Base-by-base conservation (phyloP, 2,113 vertebrate genomes). In the Cynopterus brachyotis region DNA sequence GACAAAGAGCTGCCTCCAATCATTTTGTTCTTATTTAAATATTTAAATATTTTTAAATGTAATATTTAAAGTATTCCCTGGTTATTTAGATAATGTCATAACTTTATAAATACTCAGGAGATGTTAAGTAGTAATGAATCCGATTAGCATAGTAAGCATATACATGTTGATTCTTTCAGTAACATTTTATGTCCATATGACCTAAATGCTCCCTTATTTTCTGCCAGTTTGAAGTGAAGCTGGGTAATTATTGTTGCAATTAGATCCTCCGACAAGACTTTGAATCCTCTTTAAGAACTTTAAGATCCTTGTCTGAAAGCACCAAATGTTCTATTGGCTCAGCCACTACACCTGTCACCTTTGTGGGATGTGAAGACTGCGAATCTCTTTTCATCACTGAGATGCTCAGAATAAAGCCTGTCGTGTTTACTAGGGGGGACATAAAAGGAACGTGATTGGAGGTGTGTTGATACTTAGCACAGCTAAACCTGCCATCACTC, bases 371-470 rank as follows among this genome's bases (percentile, higher is more conserved):
- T 67, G 42, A 94, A 84, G 40, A 62, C 42, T 20, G 26, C 35
- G 59, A 42, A 75, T 67, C 66, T 76, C 88, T 88, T 96, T 94
- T 96, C 80, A 84, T 94, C 59, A 35, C 35, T 28, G 75, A 88
- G 42, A 45, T 60, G 55, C 28, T 55, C 76, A 84, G 64, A 90
- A 85, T 10, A 81, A 72, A 92, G 8, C 42, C 59, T 78, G 69
- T 47, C 9, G 0, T 78, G 70, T 73, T 96, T 67, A 45, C 69
- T 30, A 42, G 80, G 32, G 53, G 26, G 67, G 70, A 26, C 84
- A 67, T 81, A 20, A 80, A 88, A 72, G 55, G 67, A 78, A 35
- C 22, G 47, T 70, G 79, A 86, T 5, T 70, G 59, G 70, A 76
- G 20, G 53, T 37, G 57, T 62, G 35, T 2, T n/a, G 62, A 19